phyloP scores from a whole-genome alignment of 2,797 vertebrate genomes.

The Enteromius treurensis region DNA sequence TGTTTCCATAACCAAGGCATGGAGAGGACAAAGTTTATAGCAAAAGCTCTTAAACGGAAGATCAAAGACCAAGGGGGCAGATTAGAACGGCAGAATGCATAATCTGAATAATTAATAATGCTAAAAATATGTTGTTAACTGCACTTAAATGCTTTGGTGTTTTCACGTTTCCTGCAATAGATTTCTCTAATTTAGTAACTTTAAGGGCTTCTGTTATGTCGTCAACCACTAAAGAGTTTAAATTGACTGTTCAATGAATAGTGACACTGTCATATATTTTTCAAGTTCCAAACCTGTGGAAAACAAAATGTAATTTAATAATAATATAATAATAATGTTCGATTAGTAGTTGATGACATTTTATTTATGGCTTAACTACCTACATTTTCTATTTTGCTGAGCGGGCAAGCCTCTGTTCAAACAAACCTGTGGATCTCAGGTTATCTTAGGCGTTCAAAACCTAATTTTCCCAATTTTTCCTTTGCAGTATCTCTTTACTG shows the following conservation, averaged over 20 bases:
- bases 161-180: neutral
- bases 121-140: constrained; percentile 7
- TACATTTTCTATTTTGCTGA: neutral
- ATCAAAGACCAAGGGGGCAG: constrained; percentile 29
- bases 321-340: too few species aligned
- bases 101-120: constrained; percentile 34
- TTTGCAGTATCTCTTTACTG: constrained; percentile 91
- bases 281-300: neutral
- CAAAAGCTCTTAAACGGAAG: constrained; percentile 24
- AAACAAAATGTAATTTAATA: too few species aligned
- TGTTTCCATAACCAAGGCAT: constrained; percentile 49
- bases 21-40: constrained; percentile 34
- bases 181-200: neutral
- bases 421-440: too few species aligned
- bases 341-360: neutral
- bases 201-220: neutral
- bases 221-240: neutral
- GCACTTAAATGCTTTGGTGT: constrained; percentile 8
- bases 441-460: too few species aligned
- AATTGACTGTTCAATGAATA: neutral
- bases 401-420: too few species aligned
- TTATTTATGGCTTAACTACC: neutral
- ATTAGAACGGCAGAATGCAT: constrained; percentile 28
- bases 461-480: neutral
- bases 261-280: neutral